phyloP scores from a whole-genome alignment of 2,888 invertebrate genomes.

The Chymomyza procnemis region DNA sequence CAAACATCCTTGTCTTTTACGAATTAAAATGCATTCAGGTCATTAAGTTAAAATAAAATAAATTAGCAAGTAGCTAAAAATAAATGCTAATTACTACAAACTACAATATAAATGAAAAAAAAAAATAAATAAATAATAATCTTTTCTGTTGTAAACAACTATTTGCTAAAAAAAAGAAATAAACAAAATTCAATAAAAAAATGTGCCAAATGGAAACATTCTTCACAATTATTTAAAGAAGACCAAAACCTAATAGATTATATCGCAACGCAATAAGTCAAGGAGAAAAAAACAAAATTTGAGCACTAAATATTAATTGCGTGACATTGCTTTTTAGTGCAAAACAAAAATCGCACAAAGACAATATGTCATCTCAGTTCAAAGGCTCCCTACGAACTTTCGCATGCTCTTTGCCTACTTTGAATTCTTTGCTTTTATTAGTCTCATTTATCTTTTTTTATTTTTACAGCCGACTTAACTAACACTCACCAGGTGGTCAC shows the following conservation, averaged over 20 bases:
- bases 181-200: background rate
- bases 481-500: no score
- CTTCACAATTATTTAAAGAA: background rate
- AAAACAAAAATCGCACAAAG: background rate
- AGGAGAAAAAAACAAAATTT: slow-evolving; percentile 25
- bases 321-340: slow-evolving; percentile 27
- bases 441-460: no score
- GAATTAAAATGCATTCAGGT: slow-evolving; percentile 8
- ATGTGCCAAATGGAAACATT: background rate
- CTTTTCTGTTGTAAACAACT: background rate
- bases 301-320: slow-evolving; percentile 32
- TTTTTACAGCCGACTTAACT: no score
- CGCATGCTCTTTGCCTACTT: background rate
- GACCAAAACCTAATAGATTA: background rate
- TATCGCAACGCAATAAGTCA: slow-evolving; percentile 26
- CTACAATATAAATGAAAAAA: background rate
- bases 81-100: background rate
- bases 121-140: background rate
- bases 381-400: background rate
- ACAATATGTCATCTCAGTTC: background rate
- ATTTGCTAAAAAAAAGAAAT: background rate
- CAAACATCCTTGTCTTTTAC: background rate
- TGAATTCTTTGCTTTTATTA: no score
- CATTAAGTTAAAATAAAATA: background rate
- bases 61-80: background rate